Percentiles rank a stretch among this genome's conserved stretches.
Conservation (phyloP, 2,797 vertebrate genomes). For the Triplophysa bombifrons region DNA sequence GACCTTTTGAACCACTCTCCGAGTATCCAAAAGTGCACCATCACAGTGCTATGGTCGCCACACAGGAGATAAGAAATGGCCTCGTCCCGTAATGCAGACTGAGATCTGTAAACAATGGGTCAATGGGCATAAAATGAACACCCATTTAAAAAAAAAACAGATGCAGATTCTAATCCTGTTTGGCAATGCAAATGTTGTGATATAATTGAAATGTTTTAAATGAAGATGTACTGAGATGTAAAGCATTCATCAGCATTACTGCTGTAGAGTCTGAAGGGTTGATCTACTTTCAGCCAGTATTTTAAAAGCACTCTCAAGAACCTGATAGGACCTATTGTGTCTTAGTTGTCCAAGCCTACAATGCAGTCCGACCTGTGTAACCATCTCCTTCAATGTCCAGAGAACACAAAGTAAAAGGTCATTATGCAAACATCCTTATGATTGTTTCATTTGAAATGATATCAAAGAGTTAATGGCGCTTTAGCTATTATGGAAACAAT, state of each 20-base stretch:
- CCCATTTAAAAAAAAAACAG: slow-evolving; percentile 11
- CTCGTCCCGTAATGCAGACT: not conserved
- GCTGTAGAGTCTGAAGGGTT: not conserved
- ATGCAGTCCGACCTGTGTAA: not conserved
- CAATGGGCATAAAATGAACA: slow-evolving; percentile 21
- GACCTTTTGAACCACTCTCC: not conserved
- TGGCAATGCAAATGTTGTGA: slow-evolving; percentile 16
- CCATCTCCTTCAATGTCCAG: not conserved
- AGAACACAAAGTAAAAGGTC: not conserved
- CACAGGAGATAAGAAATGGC: not conserved
- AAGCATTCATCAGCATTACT: slow-evolving; percentile 4
- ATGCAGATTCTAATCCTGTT: slow-evolving; percentile 18
- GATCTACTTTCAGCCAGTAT: not conserved
- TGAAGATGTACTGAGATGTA: slow-evolving; percentile 9
- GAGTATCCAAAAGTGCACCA: not conserved
- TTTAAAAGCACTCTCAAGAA: slow-evolving; percentile 8
- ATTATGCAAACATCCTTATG: slow-evolving; percentile 6
- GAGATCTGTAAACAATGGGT: not conserved
- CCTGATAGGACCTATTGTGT: not conserved
- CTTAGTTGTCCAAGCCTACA: not conserved
- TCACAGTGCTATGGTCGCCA: not conserved
- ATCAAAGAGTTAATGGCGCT: not conserved
- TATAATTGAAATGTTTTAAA: slow-evolving; percentile 8
- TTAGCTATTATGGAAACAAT: slow-evolving; percentile 15
- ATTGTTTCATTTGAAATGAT: not conserved